Evolutionary conservation across 2,888 invertebrate species (phyloP).

Genomic region (Nasonovia ribisnigri): DNA sequence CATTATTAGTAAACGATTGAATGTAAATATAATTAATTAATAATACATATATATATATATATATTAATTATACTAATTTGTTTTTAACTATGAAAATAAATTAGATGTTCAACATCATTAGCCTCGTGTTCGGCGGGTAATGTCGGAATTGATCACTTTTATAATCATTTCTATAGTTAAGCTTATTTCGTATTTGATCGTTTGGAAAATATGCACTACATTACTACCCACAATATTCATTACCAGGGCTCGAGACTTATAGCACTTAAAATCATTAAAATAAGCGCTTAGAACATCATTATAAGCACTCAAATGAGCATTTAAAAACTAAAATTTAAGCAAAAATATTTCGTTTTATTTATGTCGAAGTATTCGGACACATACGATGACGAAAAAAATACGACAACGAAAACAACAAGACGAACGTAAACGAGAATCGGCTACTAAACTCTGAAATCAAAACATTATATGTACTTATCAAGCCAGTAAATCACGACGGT

Average conservation of each 20-base stretch:
- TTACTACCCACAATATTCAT: no score
- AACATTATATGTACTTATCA: slow-evolving; percentile 12
- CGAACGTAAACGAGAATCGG: neutral
- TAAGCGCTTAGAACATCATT: no score
- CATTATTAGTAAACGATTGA: neutral
- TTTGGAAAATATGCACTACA: no score
- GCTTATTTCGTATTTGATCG: no score
- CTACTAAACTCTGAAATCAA: slow-evolving; percentile 4
- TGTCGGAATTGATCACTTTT: neutral
- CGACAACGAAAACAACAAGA: neutral
- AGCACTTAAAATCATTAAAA: no score
- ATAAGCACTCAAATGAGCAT: no score
- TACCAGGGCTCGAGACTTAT: no score
- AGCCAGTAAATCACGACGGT: neutral
- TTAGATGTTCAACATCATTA: neutral
- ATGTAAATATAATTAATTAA: no score
- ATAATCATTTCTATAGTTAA: neutral
- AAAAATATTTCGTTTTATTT: no score
- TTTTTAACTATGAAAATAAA: neutral
- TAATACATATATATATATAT: no score
- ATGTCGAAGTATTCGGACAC: neutral
- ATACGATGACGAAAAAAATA: slow-evolving; percentile 3
- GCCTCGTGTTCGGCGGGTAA: neutral
- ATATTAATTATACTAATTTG: neutral
- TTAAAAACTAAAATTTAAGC: no score